Base-by-base conservation (phyloP, 1,140 invertebrate genomes). In the Pantala flavescens region DNA sequence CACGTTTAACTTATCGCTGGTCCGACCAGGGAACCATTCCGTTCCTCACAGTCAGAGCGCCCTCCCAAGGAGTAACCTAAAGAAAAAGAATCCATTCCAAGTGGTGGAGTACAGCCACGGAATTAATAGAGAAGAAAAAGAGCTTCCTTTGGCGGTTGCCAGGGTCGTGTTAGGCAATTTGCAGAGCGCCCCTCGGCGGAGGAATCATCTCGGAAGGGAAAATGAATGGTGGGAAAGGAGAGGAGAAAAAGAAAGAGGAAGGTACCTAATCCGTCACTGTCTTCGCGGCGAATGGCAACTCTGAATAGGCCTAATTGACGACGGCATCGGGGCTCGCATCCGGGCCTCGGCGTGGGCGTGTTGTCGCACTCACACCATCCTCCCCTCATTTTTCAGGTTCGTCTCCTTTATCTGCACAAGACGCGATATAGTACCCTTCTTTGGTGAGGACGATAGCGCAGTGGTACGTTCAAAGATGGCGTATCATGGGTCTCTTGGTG, bases 231-330 rank as follows among this genome's bases (percentile, higher is more conserved):
- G n/a, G 5, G n/a, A 12, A 63, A 12, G n/a, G 12, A 63, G 12
- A 63, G 49, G n/a, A 21, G n/a, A 21, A 63, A 12, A 63, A 21
- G 12, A 21, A 63, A 12, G n/a, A 21, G 49, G 49, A 63, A 63
- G 49, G 49, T 63, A 12, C 49, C n/a, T 63, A 63, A 63, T 63
- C 49, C 49, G 49, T 63, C 49, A 63, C 49, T 63, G 49, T 63
- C 49, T 63, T 12, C 49, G 12, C 49, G 12, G 49, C 49, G 49
- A 63, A 3, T 63, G 49, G 49, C 49, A 63, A 63, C 49, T 63
- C 49, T 63, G 49, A 63, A 63, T 63, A 12, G 16, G 3, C n/a
- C 49, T 63, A 63, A 63, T 63, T 63, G 49, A 63, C 49, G 49
- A 19, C 49, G 49, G 16, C 49, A 19, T 63, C 49, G 16, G 16